Conservation (phyloP, 2,888 invertebrate species). For the Leucophenga montana region DNA sequence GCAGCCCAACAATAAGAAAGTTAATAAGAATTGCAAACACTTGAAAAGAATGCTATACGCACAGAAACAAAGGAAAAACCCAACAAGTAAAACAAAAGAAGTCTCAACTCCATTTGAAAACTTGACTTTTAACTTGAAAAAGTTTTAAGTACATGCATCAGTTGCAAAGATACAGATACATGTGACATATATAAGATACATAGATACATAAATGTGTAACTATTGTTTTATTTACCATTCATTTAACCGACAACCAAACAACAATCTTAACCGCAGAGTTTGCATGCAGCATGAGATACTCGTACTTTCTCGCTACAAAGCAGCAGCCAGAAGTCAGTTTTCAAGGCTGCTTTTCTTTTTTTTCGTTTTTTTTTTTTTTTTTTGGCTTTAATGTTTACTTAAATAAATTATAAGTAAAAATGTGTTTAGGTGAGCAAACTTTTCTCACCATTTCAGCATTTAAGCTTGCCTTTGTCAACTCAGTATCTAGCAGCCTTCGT, state of each 20-base stretch:
- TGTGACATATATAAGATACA: not conserved
- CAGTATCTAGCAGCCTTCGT: not conserved
- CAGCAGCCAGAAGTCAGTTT: not conserved
- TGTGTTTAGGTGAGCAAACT: too few species aligned
- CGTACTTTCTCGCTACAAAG: not conserved
- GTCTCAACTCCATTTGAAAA: not conserved
- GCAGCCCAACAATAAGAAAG: not conserved
- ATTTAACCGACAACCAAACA: too few species aligned
- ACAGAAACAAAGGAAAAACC: not conserved
- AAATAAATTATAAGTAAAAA: not conserved
- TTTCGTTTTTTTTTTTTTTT: too few species aligned
- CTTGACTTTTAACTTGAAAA: conserved; percentile 18
- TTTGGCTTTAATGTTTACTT: too few species aligned
- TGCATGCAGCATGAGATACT: not conserved
- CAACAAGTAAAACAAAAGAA: not conserved
- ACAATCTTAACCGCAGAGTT: not conserved
- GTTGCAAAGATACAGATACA: not conserved
- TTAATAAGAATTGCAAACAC: conserved; percentile 1
- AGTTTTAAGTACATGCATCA: conserved; percentile 12
- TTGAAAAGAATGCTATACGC: not conserved
- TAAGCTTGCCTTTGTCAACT: not conserved
- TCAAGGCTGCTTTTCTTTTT: not conserved
- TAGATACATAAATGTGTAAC: too few species aligned
- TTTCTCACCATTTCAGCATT: too few species aligned
- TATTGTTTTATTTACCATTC: too few species aligned